Evolutionary conservation across 2,113 vertebrate genomes (phyloP).

Genomic region (Hypomesus transpacificus): DNA sequence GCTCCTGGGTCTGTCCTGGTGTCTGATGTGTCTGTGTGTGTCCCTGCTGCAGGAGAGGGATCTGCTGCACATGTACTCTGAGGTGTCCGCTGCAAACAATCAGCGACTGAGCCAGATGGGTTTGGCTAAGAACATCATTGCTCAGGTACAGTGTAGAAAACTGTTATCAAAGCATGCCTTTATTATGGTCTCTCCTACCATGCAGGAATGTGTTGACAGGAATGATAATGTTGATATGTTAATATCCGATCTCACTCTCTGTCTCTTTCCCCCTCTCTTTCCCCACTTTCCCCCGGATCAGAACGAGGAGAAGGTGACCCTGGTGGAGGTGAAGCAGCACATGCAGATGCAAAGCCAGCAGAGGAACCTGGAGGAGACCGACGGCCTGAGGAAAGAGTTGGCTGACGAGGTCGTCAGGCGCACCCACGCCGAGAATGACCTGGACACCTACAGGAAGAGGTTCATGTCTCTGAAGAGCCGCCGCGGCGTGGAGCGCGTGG

Average conservation of each 20-base stretch:
- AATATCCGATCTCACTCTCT: background rate
- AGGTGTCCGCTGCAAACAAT: slow-evolving; percentile 75
- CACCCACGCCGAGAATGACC: slow-evolving; percentile 70
- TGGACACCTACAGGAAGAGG: slow-evolving; percentile 76
- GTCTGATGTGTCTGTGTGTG: background rate
- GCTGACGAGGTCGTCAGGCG: slow-evolving; percentile 78
- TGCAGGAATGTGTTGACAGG: too few relatives aligned
- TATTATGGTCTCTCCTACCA: too few relatives aligned
- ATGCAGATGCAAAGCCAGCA: slow-evolving; percentile 68
- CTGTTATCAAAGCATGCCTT: background rate
- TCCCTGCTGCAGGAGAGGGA: slow-evolving; percentile 75
- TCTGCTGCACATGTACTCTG: slow-evolving; percentile 74
- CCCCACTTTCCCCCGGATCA: slow-evolving; percentile 49
- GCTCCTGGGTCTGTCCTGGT: background rate
- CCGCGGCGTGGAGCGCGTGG: slow-evolving; percentile 83
- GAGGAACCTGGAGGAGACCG: slow-evolving; percentile 55
- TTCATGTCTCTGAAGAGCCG: slow-evolving; percentile 81
- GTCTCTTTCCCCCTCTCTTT: background rate
- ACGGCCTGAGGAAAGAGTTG: slow-evolving; percentile 74
- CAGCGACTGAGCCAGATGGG: slow-evolving; percentile 79
- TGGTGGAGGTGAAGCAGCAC: slow-evolving; percentile 56
- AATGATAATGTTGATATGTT: too few relatives aligned
- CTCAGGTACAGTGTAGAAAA: slow-evolving; percentile 66
- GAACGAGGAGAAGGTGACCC: slow-evolving; percentile 78
- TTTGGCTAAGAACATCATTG: slow-evolving; percentile 76